These are phyloP conservation scores for Clanis bilineata DNA, from an alignment of 2,888 invertebrate genomes.

Conservation along the genomic window DNA sequence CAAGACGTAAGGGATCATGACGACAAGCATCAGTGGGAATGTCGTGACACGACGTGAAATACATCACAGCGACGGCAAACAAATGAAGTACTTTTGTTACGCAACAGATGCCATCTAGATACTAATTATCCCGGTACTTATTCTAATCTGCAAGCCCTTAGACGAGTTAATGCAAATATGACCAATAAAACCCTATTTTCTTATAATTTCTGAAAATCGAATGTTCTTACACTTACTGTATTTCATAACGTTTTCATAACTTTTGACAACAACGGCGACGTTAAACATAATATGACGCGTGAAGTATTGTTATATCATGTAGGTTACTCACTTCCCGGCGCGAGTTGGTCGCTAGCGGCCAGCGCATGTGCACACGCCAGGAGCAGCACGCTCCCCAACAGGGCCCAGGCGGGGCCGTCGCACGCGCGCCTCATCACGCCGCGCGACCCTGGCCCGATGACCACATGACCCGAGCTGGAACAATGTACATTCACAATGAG, in stretches of 20 bases:
- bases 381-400: constrained; percentile 62
- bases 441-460: constrained; percentile 49
- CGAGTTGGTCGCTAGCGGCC: constrained; percentile 40
- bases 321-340: constrained; percentile 56
- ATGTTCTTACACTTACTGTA: too few relatives aligned
- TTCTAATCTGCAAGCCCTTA: too few relatives aligned
- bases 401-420: constrained; percentile 54
- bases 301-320: too few relatives aligned
- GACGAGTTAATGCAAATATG: too few relatives aligned
- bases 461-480: constrained; percentile 71
- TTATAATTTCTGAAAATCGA: too few relatives aligned
- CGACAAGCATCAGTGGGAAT: background rate
- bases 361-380: constrained; percentile 52
- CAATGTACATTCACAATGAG: constrained; percentile 29
- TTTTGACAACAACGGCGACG: too few relatives aligned
- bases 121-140: background rate
- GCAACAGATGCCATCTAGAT: background rate
- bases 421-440: constrained; percentile 66
- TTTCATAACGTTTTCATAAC: too few relatives aligned
- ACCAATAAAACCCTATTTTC: too few relatives aligned
- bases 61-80: background rate
- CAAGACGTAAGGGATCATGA: background rate
- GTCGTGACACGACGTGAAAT: background rate
- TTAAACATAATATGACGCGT: too few relatives aligned
- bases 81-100: background rate